Percentiles rank a stretch among this genome's conserved stretches.
These are phyloP conservation scores for Nomada fucata DNA, from an alignment of 2,888 invertebrate species.

Conservation along the genomic window DNA sequence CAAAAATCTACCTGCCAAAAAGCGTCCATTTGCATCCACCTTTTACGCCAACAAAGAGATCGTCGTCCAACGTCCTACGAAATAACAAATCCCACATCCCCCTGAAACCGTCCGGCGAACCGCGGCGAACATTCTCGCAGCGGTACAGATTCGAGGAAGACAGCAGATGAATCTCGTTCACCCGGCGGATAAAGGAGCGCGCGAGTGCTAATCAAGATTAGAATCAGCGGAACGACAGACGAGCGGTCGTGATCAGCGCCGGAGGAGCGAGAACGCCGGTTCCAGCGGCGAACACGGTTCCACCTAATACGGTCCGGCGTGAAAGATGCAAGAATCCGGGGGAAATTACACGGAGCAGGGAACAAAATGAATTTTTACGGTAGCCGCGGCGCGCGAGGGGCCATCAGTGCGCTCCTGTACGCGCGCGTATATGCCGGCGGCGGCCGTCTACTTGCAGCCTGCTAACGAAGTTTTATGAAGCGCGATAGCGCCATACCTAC, in stretches of 20 bases:
- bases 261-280: constrained; percentile 31
- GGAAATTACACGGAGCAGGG: constrained; percentile 52
- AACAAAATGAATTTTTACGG: constrained; percentile 76
- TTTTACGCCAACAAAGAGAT: too few species aligned
- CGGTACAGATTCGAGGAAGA: constrained; percentile 24
- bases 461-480: constrained; percentile 83
- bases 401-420: constrained; percentile 63
- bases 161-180: constrained; percentile 48
- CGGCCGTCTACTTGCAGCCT: constrained; percentile 68
- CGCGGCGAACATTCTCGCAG: not conserved
- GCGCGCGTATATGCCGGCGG: constrained; percentile 34
- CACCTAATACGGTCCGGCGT: constrained; percentile 63
- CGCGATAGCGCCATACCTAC: constrained; percentile 80
- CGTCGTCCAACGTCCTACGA: too few species aligned
- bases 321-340: constrained; percentile 70
- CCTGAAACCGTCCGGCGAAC: not conserved
- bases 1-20: too few species aligned
- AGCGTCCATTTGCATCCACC: too few species aligned
- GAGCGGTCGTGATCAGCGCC: constrained; percentile 10
- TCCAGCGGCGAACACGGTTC: constrained; percentile 46
- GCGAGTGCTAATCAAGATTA: constrained; percentile 55
- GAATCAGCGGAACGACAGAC: constrained; percentile 44
- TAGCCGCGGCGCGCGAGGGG: constrained; percentile 62
- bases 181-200: constrained; percentile 35
- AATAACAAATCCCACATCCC: not conserved